Evolutionary conservation across 2,113 vertebrate species (phyloP).

Genomic region (Sapajus apella): DNA sequence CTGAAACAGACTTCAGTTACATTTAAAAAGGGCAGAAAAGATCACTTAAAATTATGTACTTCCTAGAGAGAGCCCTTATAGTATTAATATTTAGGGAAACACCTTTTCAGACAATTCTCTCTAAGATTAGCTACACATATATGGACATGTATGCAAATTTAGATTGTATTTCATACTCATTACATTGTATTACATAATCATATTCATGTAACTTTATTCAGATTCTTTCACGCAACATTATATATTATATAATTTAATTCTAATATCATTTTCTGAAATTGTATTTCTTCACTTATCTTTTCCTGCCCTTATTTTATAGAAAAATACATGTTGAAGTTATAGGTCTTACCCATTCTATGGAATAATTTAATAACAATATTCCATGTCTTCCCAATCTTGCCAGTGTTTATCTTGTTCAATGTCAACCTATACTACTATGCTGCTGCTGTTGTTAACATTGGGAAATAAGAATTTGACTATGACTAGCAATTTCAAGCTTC

Average conservation of each 20-base stretch:
- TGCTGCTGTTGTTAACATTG: not conserved
- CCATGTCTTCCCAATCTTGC: not conserved
- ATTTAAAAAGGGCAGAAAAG: not conserved
- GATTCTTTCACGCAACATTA: not conserved
- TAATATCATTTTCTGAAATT: not conserved
- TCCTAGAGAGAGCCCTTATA: not conserved
- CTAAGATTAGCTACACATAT: not conserved
- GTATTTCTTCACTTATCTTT: not conserved
- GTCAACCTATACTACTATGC: not conserved
- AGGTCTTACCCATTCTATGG: not conserved
- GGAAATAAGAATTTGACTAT: not conserved
- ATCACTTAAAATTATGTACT: not conserved
- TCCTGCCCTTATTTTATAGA: not conserved
- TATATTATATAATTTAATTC: conserved; percentile 11
- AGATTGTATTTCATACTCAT: too few species aligned
- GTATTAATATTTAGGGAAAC: not conserved
- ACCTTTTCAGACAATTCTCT: not conserved
- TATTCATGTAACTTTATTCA: too few species aligned
- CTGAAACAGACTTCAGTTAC: not conserved
- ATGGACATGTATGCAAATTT: not conserved
- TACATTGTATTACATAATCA: too few species aligned
- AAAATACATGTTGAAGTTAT: not conserved
- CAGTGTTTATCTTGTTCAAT: not conserved
- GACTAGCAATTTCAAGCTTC: not conserved
- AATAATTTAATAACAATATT: conserved; percentile 9